Percentiles rank a stretch among this genome's conserved stretches.
Evolutionary conservation across 2,797 vertebrate species (phyloP).

Genomic region (Xenentodon cancila): DNA sequence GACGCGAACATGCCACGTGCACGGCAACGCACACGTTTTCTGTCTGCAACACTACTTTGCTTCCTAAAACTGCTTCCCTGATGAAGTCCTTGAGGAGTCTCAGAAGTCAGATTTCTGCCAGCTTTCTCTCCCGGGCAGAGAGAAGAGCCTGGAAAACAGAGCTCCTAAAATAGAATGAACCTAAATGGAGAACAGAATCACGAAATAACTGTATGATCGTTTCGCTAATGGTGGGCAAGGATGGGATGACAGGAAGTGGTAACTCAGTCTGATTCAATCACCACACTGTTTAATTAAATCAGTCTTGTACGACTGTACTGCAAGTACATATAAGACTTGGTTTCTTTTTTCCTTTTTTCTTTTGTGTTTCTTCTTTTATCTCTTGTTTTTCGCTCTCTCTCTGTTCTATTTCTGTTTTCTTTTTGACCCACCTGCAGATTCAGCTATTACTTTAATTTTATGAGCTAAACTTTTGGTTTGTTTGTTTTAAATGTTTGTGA

Average conservation of each 20-base stretch:
- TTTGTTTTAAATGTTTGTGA: too few species aligned
- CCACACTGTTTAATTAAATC: constrained; percentile 42
- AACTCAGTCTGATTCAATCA: constrained; percentile 57
- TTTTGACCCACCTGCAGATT: constrained; percentile 1
- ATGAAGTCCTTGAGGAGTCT: constrained; percentile 20
- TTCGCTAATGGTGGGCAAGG: constrained; percentile 29
- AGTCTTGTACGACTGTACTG: background rate
- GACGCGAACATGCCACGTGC: too few species aligned
- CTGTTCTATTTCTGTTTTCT: too few species aligned
- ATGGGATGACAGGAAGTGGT: constrained; percentile 45
- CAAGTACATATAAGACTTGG: too few species aligned
- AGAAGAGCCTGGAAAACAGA: background rate
- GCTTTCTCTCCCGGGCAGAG: constrained; percentile 2
- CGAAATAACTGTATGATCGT: constrained; percentile 21
- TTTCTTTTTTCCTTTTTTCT: too few species aligned
- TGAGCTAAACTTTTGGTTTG: background rate
- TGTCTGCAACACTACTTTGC: too few species aligned
- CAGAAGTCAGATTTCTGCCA: constrained; percentile 24
- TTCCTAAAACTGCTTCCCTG: constrained; percentile 13
- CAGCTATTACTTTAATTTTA: background rate
- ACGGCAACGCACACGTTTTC: too few species aligned
- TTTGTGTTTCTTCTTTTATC: background rate
- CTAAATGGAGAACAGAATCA: constrained; percentile 35
- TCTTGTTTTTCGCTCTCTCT: background rate
- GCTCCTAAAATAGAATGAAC: constrained; percentile 25